These are phyloP conservation scores for Ormyrus pomaceus DNA, from an alignment of 2,888 invertebrate species.

Conservation along the genomic window DNA sequence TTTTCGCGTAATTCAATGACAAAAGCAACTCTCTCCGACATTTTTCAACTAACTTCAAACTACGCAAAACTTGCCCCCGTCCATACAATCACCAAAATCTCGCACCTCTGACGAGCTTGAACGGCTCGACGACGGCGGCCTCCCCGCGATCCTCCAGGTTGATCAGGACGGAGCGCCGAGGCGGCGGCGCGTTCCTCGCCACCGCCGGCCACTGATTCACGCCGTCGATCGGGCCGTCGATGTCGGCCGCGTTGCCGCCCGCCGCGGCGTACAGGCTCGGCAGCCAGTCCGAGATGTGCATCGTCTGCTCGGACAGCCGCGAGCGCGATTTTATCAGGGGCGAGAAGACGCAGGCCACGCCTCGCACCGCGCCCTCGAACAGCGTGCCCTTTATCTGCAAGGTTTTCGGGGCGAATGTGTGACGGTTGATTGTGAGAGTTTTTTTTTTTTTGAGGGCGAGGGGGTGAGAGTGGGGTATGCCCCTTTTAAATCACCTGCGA, in stretches of 20 bases:
- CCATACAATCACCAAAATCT: no score
- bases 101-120: constrained; percentile 68
- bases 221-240: constrained; percentile 77
- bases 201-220: constrained; percentile 73
- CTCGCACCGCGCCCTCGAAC: constrained; percentile 91
- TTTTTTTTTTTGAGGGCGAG: no score
- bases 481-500: no score
- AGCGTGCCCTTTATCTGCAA: constrained; percentile 84
- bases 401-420: not conserved
- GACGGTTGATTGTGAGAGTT: no score
- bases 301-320: constrained; percentile 80
- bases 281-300: constrained; percentile 90
- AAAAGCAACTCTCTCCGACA: no score
- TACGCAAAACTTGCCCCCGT: no score
- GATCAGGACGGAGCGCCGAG: constrained; percentile 82
- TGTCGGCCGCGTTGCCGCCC: constrained; percentile 67
- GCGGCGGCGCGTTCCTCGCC: not conserved
- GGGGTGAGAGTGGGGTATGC: constrained; percentile 64
- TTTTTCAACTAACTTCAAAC: no score
- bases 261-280: constrained; percentile 81
- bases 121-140: constrained; percentile 61
- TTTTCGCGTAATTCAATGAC: no score
- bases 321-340: constrained; percentile 78
- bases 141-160: constrained; percentile 81
- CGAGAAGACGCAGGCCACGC: constrained; percentile 86